phyloP scores from a whole-genome alignment of 2,797 vertebrate species.

The Valencia hispanica region DNA sequence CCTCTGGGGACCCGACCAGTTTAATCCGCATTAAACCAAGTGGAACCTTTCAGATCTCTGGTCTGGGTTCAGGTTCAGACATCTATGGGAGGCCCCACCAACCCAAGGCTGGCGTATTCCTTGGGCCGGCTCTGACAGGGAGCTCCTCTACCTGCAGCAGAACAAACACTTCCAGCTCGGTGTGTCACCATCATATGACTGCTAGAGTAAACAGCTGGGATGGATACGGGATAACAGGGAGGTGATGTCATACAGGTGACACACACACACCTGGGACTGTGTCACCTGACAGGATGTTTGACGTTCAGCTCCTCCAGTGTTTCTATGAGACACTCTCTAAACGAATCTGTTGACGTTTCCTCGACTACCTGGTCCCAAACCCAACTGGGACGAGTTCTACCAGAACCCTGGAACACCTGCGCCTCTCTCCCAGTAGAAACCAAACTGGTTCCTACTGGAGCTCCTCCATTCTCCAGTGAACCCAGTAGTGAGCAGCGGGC shows the following conservation, averaged over 20 bases:
- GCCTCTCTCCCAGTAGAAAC: no score
- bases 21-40: not conserved
- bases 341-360: not conserved
- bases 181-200: slow-evolving; percentile 55
- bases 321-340: slow-evolving; percentile 1
- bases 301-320: slow-evolving; percentile 10
- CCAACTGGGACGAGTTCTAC: no score
- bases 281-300: slow-evolving; percentile 24
- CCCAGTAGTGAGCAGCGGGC: slow-evolving; percentile 37
- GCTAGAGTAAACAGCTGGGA: slow-evolving; percentile 58
- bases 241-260: slow-evolving; percentile 74
- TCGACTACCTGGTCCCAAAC: not conserved
- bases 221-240: slow-evolving; percentile 13
- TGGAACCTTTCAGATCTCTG: not conserved
- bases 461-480: not conserved
- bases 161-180: slow-evolving; percentile 20
- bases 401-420: no score
- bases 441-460: not conserved
- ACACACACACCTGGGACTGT: not conserved
- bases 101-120: no score
- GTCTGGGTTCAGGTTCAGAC: not conserved
- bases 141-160: not conserved
- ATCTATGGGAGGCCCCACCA: no score
- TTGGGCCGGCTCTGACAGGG: not conserved
- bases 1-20: no score